Evolutionary conservation across 2,113 vertebrate species (phyloP).

Genomic region (Psettodes erumei): DNA sequence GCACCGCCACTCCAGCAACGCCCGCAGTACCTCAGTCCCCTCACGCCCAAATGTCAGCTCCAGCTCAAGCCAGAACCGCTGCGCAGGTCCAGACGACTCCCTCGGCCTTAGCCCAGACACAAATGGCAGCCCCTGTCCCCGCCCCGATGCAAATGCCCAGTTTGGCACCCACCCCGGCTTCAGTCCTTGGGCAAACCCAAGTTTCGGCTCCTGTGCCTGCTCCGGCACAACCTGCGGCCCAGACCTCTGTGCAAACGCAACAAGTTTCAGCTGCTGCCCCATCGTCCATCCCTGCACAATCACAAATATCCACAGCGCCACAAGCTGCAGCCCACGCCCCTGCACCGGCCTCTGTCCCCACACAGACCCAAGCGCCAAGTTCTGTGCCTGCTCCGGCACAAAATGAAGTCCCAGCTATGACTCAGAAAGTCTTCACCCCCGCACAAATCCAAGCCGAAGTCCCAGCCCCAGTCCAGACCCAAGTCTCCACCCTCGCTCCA

Average conservation of each 20-base stretch:
- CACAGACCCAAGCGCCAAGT: constrained; percentile 35
- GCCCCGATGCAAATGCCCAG: constrained; percentile 19
- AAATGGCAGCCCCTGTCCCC: constrained; percentile 62
- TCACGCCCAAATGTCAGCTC: constrained; percentile 38
- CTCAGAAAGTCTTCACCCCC: constrained; percentile 25
- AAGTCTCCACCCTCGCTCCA: constrained; percentile 40
- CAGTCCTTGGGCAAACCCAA: constrained; percentile 35
- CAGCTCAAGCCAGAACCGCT: constrained; percentile 25
- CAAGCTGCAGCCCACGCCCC: constrained; percentile 34
- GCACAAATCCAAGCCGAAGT: constrained; percentile 17
- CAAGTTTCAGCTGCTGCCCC: constrained; percentile 22
- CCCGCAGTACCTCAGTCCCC: constrained; percentile 25
- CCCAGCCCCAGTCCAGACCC: constrained; percentile 32
- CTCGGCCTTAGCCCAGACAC: constrained; percentile 64
- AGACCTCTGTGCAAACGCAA: constrained; percentile 19
- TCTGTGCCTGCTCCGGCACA: constrained; percentile 16
- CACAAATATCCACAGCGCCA: constrained; percentile 21
- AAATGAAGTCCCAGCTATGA: constrained; percentile 6
- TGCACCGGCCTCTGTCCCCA: constrained; percentile 1
- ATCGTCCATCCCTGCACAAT: constrained; percentile 22
- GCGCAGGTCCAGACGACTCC: constrained; percentile 69
- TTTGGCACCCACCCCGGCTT: constrained; percentile 24
- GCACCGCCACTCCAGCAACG: constrained; percentile 26
- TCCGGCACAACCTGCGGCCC: constrained; percentile 15
- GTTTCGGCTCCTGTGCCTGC: background rate